Evolutionary conservation across 1,140 invertebrate genomes (phyloP).

Genomic region (Danaus melanippus): DNA sequence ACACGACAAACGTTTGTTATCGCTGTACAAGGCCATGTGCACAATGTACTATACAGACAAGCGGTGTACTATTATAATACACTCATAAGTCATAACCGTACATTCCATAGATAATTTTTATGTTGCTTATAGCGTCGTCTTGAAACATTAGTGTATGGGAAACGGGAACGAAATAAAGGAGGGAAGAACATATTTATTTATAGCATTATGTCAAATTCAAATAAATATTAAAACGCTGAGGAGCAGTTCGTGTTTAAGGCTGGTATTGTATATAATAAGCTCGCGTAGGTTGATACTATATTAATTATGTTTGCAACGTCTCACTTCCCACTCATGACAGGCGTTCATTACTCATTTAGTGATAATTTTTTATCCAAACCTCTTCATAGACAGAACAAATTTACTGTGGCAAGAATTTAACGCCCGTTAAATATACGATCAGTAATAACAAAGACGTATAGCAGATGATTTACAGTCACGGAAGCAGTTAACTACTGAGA

Average conservation of each 20-base stretch:
- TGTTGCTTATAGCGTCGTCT: constrained; percentile 7
- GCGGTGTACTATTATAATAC: constrained; percentile 23
- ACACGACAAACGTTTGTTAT: constrained; percentile 40
- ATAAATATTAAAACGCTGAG: constrained; percentile 1
- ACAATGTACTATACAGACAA: constrained; percentile 27
- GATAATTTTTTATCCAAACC: constrained; percentile 7
- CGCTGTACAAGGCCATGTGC: constrained; percentile 44
- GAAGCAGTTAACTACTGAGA: constrained; percentile 34
- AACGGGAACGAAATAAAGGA: too few species aligned
- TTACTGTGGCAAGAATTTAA: constrained; percentile 15
- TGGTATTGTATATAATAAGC: constrained; percentile 5
- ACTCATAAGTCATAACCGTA: neutral
- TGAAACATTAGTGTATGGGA: too few species aligned
- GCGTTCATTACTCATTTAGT: constrained; percentile 10
- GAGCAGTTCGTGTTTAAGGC: neutral
- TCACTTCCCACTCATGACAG: constrained; percentile 13
- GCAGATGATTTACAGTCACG: constrained; percentile 40
- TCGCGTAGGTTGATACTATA: constrained; percentile 14
- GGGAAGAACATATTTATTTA: too few species aligned
- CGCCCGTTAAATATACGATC: constrained; percentile 21
- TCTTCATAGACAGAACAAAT: constrained; percentile 17
- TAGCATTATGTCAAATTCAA: constrained; percentile 3
- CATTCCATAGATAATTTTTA: constrained; percentile 27
- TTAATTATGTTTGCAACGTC: constrained; percentile 12
- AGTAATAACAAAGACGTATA: constrained; percentile 37